Base-by-base conservation (phyloP, 2,888 invertebrate genomes). In the Busseola fusca region DNA sequence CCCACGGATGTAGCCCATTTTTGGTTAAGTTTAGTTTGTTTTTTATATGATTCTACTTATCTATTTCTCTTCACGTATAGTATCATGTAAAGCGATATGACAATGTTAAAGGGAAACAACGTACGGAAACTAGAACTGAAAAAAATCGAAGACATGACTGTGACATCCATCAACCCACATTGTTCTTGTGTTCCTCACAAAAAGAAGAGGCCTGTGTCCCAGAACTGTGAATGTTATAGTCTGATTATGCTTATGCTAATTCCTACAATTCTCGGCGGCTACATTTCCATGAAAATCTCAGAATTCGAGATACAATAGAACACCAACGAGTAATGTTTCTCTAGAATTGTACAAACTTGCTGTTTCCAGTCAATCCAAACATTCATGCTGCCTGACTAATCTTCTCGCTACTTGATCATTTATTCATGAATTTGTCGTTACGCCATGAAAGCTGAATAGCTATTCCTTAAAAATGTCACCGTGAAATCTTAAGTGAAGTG, bases 1-100 rank as follows among this genome's bases (percentile, higher is more conserved):
- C 63, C 74, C 57, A 71, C 45, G 59, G 72, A 77, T 60, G 50
- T 71, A 25, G n/a, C 65, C 37, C 34, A 67, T 72, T 73, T 83
- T 76, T 71, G 57, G 71, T 70, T 72, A 50, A 50, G 45, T 60
- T 54, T 48, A 42, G 60, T 64, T 67, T 59, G n/a, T 37, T 42
- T 56, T 37, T 50, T 58, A 16, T 52, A 27, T 14, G 5, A 18
- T 34, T 6, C 34, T 34, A 34, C 3, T 7, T 34, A 68, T 0
- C 14, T 27, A 18, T 42, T 30, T 50, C 7, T 5, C 0, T 18
- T 45, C 3, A 30, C 10, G 1, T 25, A 21, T 50, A 21, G 10
- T 25, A 25, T 60, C 2, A 21, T 25, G 21, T 14, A 52, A 64
- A 2, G 34, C 1, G 9, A 27, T 42, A 73, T 40, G 16, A 62